phyloP scores from a whole-genome alignment of 92 coral and sea anemone species.

The Hydrozoanthus gracilis region DNA sequence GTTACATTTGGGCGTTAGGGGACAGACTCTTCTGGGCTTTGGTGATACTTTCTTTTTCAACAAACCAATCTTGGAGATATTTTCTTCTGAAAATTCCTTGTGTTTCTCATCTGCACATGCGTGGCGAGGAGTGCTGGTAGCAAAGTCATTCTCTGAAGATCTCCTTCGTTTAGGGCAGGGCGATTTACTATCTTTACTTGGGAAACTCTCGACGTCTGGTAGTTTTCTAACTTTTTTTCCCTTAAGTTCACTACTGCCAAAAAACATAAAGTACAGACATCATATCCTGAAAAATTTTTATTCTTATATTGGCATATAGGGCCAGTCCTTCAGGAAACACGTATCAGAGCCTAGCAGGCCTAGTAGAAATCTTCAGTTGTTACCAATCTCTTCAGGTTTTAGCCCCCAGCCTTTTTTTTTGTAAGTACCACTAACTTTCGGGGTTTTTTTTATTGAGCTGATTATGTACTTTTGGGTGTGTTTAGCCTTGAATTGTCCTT shows the following conservation, averaged over 20 bases:
- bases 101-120: not conserved
- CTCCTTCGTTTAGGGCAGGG: constrained; percentile 27
- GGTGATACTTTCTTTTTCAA: not conserved
- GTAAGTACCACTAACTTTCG: too few species aligned
- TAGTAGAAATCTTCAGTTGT: too few species aligned
- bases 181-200: constrained; percentile 18
- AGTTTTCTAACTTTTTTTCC: constrained; percentile 64
- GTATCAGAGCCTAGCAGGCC: not conserved
- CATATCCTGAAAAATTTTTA: not conserved
- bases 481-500: too few species aligned
- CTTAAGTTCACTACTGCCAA: constrained; percentile 20
- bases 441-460: too few species aligned
- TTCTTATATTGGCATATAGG: not conserved
- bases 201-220: constrained; percentile 52
- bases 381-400: too few species aligned
- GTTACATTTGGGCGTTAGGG: constrained; percentile 20
- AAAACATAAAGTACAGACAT: not conserved
- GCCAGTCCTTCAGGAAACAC: not conserved
- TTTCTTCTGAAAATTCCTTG: not conserved
- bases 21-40: constrained; percentile 26
- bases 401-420: too few species aligned
- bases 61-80: not conserved
- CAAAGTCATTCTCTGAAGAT: not conserved
- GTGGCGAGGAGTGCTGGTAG: constrained; percentile 33
- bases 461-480: too few species aligned